Percentiles rank a stretch among this genome's conserved stretches.
phyloP scores from a whole-genome alignment of 2,797 vertebrate genomes.

The Siniperca scherzeri region DNA sequence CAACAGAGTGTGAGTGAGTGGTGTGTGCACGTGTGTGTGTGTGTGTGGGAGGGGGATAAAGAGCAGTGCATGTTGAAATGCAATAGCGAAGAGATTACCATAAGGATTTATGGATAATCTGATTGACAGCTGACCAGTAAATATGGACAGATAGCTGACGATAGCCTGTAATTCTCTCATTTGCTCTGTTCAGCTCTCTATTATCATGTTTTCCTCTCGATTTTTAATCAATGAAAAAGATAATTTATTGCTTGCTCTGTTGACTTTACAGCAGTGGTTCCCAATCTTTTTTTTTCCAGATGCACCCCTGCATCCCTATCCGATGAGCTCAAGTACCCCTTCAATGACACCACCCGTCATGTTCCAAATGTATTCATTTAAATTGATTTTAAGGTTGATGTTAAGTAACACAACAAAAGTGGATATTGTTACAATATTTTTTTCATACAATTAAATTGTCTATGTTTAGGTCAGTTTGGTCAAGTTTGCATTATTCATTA shows the following conservation, averaged over 20 bases:
- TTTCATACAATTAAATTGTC: background rate
- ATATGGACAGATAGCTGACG: conserved; percentile 65
- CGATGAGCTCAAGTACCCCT: background rate
- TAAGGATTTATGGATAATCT: conserved; percentile 84
- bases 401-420: background rate
- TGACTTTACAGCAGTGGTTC: background rate
- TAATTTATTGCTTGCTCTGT: conserved; percentile 1
- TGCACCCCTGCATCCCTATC: background rate
- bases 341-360: background rate
- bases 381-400: background rate
- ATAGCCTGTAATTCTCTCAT: conserved; percentile 55
- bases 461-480: background rate
- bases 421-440: background rate
- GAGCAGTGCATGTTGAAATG: conserved; percentile 73
- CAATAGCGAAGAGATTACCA: conserved; percentile 82
- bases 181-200: conserved; percentile 28
- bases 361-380: background rate
- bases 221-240: conserved; percentile 37
- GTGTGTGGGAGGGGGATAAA: conserved; percentile 3
- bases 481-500: background rate
- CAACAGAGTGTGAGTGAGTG: conserved; percentile 51
- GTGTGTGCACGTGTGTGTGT: background rate
- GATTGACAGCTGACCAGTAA: conserved; percentile 86
- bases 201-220: conserved; percentile 26
- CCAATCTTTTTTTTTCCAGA: background rate